These are phyloP conservation scores for Molanna angustata DNA, from an alignment of 2,888 invertebrate genomes.

Conservation along the genomic window DNA sequence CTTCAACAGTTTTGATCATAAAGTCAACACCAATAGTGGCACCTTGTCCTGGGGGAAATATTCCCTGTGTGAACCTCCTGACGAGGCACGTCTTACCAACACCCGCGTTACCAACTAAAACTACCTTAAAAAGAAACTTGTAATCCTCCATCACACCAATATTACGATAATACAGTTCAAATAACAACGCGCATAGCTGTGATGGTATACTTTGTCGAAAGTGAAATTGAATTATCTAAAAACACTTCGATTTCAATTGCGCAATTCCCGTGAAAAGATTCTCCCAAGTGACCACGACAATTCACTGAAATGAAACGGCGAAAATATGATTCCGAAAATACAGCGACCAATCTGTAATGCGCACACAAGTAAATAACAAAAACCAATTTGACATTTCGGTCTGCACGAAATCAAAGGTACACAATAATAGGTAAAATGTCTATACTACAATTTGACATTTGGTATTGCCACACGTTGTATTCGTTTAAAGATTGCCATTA, in stretches of 20 bases:
- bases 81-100: constrained; percentile 98
- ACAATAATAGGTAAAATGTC: constrained; percentile 6
- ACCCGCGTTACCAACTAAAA: constrained; percentile 96
- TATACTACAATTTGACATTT: constrained; percentile 27
- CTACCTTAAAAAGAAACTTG: constrained; percentile 98
- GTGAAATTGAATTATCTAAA: constrained; percentile 24
- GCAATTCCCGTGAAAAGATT: too few species aligned
- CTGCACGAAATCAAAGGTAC: constrained; percentile 8
- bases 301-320: too few species aligned
- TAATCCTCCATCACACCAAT: constrained; percentile 85
- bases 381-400: constrained; percentile 26
- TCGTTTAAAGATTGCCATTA: too few species aligned
- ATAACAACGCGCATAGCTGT: background rate
- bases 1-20: constrained; percentile 98
- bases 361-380: constrained; percentile 7
- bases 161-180: background rate
- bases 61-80: constrained; percentile 93
- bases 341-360: too few species aligned
- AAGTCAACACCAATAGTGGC: constrained; percentile 99
- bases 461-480: constrained; percentile 23
- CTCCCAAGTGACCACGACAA: too few species aligned
- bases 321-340: too few species aligned
- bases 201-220: constrained; percentile 19
- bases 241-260: constrained; percentile 21
- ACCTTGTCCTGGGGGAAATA: constrained; percentile 97